phyloP scores from a whole-genome alignment of 2,888 invertebrate genomes.

The Dasysyrphus albostriatus region DNA sequence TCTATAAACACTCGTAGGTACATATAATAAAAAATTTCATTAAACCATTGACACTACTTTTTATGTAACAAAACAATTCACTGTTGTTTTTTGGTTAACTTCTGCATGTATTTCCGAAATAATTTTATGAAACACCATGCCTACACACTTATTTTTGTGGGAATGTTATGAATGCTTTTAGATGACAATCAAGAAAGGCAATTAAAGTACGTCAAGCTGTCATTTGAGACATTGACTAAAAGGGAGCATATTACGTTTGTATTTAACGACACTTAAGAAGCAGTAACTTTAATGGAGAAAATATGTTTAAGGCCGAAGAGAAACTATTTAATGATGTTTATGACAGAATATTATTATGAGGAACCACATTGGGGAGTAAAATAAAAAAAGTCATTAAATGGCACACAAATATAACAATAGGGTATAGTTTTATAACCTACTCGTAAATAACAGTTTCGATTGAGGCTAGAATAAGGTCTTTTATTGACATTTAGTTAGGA shows the following conservation, averaged over 20 bases:
- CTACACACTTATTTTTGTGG: neutral
- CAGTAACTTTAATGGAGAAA: conserved; percentile 65
- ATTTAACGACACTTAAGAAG: conserved; percentile 66
- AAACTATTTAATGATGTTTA: conserved; percentile 53
- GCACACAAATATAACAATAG: neutral
- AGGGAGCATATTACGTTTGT: conserved; percentile 59
- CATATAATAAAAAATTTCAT: neutral
- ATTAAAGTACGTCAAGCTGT: conserved; percentile 66
- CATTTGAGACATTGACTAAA: conserved; percentile 57
- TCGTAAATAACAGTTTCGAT: conserved; percentile 9
- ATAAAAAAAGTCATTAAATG: conserved; percentile 10
- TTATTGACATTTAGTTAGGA: conserved; percentile 11
- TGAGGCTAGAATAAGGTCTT: neutral
- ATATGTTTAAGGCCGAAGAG: conserved; percentile 57
- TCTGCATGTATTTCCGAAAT: neutral
- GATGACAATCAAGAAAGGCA: conserved; percentile 55
- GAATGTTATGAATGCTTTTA: conserved; percentile 25
- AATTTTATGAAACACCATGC: conserved; percentile 33
- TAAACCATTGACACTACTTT: neutral
- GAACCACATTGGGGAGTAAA: conserved; percentile 16
- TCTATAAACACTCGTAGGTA: neutral
- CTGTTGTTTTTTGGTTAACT: neutral
- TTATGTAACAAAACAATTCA: neutral
- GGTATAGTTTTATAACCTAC: conserved; percentile 3
- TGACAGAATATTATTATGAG: conserved; percentile 20